Evolutionary conservation across 2,113 vertebrate genomes (phyloP).

Genomic region (Stictonetta naevosa): DNA sequence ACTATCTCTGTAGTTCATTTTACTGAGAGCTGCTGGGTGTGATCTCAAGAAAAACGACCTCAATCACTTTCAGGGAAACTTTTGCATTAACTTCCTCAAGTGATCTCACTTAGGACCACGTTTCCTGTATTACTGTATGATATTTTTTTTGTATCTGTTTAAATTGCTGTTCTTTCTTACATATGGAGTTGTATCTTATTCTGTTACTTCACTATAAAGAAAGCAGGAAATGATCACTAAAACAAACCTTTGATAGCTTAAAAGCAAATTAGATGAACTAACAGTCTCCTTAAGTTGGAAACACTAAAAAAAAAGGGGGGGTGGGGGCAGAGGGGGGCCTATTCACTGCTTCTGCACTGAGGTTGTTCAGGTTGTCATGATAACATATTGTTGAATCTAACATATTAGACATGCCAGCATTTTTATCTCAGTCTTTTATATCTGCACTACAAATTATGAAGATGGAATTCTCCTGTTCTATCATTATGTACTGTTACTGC

Average conservation of each 20-base stretch:
- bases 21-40: background rate
- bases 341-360: background rate
- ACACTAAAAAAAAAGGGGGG: background rate
- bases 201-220: background rate
- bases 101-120: background rate
- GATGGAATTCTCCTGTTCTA: background rate
- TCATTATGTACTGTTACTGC: background rate
- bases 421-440: background rate
- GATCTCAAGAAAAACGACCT: background rate
- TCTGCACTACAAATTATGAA: background rate
- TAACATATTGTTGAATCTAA: background rate
- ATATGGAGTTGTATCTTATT: background rate
- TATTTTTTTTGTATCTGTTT: background rate
- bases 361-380: background rate
- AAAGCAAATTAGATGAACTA: background rate
- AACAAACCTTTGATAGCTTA: background rate
- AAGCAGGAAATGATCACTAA: conserved; percentile 29
- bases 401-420: background rate
- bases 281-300: background rate
- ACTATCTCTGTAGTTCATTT: background rate
- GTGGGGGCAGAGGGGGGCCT: background rate
- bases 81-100: background rate
- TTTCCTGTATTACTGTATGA: background rate
- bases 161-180: background rate
- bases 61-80: background rate